These are phyloP conservation scores for Tragelaphus eurycerus DNA, from an alignment of 2,797 vertebrate genomes.

Conservation along the genomic window DNA sequence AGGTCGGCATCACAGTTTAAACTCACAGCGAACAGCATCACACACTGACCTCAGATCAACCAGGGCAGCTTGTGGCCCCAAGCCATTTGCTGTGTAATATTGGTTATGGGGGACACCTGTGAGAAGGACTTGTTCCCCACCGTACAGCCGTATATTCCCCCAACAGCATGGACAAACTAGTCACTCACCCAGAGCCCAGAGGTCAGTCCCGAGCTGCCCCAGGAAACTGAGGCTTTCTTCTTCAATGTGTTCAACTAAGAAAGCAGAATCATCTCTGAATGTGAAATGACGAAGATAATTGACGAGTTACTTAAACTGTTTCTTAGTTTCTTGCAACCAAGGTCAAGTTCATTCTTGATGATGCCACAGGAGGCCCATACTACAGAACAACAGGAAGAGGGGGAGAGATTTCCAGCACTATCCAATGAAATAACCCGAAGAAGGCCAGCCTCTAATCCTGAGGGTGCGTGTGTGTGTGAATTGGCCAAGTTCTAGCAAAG, in stretches of 20 bases:
- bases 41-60: background rate
- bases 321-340: background rate
- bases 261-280: background rate
- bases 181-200: background rate
- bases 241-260: background rate
- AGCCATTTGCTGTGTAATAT: background rate
- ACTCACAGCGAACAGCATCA: background rate
- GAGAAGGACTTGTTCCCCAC: background rate
- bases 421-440: background rate
- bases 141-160: background rate
- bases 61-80: background rate
- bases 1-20: background rate
- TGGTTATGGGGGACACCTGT: background rate
- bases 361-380: background rate
- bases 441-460: background rate
- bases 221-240: conserved; percentile 11
- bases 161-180: background rate
- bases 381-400: background rate
- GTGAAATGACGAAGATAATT: background rate
- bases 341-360: background rate
- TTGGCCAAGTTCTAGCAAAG: background rate
- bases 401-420: background rate
- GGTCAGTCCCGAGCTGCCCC: background rate
- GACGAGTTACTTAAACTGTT: background rate
- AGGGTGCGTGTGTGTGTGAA: background rate